Evolutionary conservation across 2,888 invertebrate genomes (phyloP), one percentile per base, ranked within the genome.

Genomic region (Thymelicus lineola): DNA sequence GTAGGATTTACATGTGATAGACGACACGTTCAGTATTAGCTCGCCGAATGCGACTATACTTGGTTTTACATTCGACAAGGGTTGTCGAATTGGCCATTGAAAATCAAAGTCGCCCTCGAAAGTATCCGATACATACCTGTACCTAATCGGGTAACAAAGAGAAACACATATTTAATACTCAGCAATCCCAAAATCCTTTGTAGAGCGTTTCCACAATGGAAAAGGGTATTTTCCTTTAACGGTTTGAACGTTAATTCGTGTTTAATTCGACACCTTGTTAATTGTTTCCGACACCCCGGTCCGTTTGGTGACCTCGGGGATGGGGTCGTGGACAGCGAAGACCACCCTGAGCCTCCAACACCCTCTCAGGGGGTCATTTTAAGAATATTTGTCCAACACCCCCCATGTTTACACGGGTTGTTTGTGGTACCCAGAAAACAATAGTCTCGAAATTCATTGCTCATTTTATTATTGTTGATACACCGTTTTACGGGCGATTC

Each of bases 221-320:
- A 90, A 93, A 92, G 92, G 93, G 91, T 89, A 83, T 88, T 90
- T 89, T 91, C 91, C 91, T 91, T 89, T 91, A 90, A 91, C 90
- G 90, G 88, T 87, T 84, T 81, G 83, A 89, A 86, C 91, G 91
- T 90, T 93, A 93, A 93, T 91, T 92, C 90, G 91, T 89, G 91
- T 93, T 90, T 93, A 93, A 93, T 93, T 93, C 93, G 93, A 93
- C 93, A 93, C 93, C 93, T 93, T 90, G 93, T 93, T 93, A 93
- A 93, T 93, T 93, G 93, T 93, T 93, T 93, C 86, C 88, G 86
- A 89, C 90, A 86, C 90, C 88, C 87, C 84, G 83, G 89, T 88
- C 88, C 87, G 89, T 90, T 88, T 91, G 91, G 91, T 89, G 92
- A 91, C 93, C 93, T 90, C 86, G 81, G 82, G 82, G 79, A 83